Conservation (phyloP, 1,140 invertebrate species). For the Sycobia sp. region DNA sequence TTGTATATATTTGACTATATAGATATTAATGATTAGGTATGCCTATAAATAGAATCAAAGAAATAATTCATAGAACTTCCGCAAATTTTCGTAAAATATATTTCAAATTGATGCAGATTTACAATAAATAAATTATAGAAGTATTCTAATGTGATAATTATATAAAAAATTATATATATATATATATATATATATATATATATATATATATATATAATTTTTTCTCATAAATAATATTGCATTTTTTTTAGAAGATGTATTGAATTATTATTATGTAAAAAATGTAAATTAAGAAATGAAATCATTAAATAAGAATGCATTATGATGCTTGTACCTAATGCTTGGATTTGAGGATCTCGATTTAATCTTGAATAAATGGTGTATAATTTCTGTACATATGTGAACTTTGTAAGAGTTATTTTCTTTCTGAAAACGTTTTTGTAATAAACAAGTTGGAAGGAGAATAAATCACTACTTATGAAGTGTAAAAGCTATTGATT, state of each 20-base stretch:
- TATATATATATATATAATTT: slow-evolving; percentile 17
- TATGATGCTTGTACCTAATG: not conserved
- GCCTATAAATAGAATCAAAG: not conserved
- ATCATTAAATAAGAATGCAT: slow-evolving; percentile 10
- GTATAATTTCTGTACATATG: slow-evolving; percentile 29
- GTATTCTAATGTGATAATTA: too few relatives aligned
- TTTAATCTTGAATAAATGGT: not conserved
- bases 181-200: not conserved
- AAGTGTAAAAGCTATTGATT: slow-evolving; percentile 7
- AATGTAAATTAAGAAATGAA: slow-evolving; percentile 29
- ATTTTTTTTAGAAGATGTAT: slow-evolving; percentile 2
- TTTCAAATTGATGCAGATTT: not conserved
- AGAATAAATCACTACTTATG: not conserved
- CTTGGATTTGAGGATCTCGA: slow-evolving; percentile 14
- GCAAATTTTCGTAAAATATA: not conserved
- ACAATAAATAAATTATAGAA: not conserved
- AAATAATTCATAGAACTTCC: not conserved
- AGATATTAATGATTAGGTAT: slow-evolving; percentile 2
- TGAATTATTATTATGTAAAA: slow-evolving; percentile 20
- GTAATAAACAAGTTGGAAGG: not conserved
- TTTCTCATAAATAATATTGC: slow-evolving; percentile 12
- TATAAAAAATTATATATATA: slow-evolving; percentile 4
- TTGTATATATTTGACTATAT: slow-evolving; percentile 7
- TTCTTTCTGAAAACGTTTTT: not conserved
- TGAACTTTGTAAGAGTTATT: not conserved